Percentiles rank a stretch among this genome's conserved stretches.
Conservation (phyloP, 2,888 invertebrate species). For the Dione vanillae region DNA sequence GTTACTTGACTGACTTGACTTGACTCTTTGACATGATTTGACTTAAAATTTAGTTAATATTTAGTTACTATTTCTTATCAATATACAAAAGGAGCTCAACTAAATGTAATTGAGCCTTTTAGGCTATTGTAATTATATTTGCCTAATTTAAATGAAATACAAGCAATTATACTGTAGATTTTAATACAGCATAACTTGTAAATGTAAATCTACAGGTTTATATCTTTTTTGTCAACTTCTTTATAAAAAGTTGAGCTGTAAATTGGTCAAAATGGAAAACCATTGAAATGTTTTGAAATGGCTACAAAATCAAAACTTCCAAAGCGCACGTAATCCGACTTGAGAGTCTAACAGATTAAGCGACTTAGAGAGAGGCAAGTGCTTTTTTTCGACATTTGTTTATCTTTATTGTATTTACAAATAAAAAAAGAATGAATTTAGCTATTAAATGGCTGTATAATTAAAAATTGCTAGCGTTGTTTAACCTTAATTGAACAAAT, state of each 20-base stretch:
- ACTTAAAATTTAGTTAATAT: too few species aligned
- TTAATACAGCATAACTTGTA: background rate
- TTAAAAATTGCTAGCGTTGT: too few species aligned
- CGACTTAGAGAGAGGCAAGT: background rate
- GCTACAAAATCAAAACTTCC: conserved; percentile 27
- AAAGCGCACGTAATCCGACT: conserved; percentile 23
- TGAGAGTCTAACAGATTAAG: conserved; percentile 15
- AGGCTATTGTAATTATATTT: too few species aligned
- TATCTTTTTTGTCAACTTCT: background rate
- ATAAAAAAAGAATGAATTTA: background rate
- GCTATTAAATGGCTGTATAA: too few species aligned
- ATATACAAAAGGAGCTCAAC: too few species aligned
- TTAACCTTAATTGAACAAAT: too few species aligned
- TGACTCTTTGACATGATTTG: too few species aligned
- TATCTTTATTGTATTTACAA: conserved; percentile 1
- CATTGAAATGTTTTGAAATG: conserved; percentile 10
- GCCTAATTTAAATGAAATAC: background rate
- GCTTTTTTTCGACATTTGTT: conserved; percentile 1
- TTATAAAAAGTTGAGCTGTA: conserved; percentile 7
- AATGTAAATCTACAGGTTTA: background rate
- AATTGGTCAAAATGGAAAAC: conserved; percentile 16
- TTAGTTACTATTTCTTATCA: too few species aligned
- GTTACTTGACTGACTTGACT: too few species aligned
- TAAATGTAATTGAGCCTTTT: too few species aligned
- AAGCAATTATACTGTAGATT: background rate